Evolutionary conservation across 2,888 invertebrate species (phyloP).

Genomic region (Cyaniris semiargus): DNA sequence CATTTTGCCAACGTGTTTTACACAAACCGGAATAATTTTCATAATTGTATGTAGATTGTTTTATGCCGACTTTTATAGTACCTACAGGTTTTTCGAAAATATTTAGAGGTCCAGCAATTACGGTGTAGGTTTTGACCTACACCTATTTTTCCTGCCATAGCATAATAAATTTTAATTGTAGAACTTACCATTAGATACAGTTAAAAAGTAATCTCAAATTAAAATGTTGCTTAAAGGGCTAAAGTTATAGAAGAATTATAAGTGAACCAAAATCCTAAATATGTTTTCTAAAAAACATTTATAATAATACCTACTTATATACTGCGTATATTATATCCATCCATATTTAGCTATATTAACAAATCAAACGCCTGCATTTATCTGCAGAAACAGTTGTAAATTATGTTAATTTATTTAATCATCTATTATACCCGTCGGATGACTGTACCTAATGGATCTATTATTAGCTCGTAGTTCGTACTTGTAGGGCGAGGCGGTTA

Average conservation of each 20-base stretch:
- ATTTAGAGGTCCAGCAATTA: neutral
- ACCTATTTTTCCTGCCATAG: no score
- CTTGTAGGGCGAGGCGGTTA: slow-evolving; percentile 31
- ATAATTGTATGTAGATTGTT: neutral
- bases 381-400: slow-evolving; percentile 35
- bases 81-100: neutral
- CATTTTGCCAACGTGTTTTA: slow-evolving; percentile 8
- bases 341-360: neutral
- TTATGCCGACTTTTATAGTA: neutral
- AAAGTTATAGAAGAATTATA: no score
- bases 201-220: no score
- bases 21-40: slow-evolving; percentile 22
- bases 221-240: no score
- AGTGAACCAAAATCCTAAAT: neutral
- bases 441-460: slow-evolving; percentile 41
- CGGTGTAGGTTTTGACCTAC: no score
- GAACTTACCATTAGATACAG: no score
- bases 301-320: neutral
- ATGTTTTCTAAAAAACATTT: neutral
- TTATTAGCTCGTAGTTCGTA: slow-evolving; percentile 38
- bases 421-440: slow-evolving; percentile 37
- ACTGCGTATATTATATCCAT: neutral
- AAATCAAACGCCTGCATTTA: slow-evolving; percentile 20
- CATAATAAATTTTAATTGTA: no score
- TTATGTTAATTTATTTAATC: slow-evolving; percentile 40